Percentiles rank a stretch among this genome's conserved stretches.
Conservation (phyloP, 2,888 invertebrate genomes). For the Cheilosia impressa region DNA sequence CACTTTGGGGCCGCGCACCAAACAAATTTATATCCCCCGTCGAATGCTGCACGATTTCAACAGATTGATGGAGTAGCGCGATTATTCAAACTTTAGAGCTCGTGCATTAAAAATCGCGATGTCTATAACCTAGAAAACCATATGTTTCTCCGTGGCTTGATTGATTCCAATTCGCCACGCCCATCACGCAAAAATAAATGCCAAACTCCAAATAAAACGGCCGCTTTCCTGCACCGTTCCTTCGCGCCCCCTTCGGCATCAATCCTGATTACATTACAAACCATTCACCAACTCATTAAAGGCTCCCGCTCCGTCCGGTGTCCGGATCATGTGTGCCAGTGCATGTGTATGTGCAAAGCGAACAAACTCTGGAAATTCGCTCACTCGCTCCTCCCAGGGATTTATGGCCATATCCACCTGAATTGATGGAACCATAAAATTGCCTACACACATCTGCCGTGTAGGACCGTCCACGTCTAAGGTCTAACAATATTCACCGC, state of each 20-base stretch:
- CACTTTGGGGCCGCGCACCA: constrained; percentile 55
- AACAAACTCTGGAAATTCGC: constrained; percentile 29
- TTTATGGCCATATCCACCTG: constrained; percentile 75
- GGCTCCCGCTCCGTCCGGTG: constrained; percentile 32
- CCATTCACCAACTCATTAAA: constrained; percentile 72
- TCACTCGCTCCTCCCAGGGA: constrained; percentile 71
- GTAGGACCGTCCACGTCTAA: constrained; percentile 47
- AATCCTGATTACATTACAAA: constrained; percentile 73
- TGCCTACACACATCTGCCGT: constrained; percentile 31
- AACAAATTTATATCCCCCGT: constrained; percentile 65
- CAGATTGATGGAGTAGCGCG: constrained; percentile 73
- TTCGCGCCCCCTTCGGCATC: constrained; percentile 34
- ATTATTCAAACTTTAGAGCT: constrained; percentile 70
- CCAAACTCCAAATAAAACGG: constrained; percentile 60
- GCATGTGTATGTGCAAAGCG: constrained; percentile 3
- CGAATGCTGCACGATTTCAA: constrained; percentile 71
- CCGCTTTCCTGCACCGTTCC: constrained; percentile 9
- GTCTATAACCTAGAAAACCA: constrained; percentile 75
- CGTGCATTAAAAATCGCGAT: constrained; percentile 62
- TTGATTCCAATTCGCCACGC: constrained; percentile 73
- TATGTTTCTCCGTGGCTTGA: constrained; percentile 68
- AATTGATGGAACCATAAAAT: constrained; percentile 72
- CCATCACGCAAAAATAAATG: constrained; percentile 69
- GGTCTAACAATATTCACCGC: constrained; percentile 65
- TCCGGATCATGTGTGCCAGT: constrained; percentile 13